These are phyloP conservation scores for Scaptomyza flava DNA, from an alignment of 2,888 invertebrate genomes.

Conservation along the genomic window DNA sequence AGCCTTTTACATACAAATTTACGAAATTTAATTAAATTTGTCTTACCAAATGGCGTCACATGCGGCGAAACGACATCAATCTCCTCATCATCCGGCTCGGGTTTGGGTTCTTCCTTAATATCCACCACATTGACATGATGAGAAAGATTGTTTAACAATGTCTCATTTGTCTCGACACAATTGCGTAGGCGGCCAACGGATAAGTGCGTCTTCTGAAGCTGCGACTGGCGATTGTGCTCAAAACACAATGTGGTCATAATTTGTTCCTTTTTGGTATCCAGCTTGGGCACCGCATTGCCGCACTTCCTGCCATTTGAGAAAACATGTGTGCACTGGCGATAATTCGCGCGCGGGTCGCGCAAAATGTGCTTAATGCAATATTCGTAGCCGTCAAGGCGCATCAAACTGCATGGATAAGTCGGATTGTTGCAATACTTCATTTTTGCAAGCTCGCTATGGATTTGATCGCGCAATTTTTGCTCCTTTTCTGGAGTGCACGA, in stretches of 20 bases:
- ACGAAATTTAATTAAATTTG: not conserved
- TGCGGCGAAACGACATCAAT: slow-evolving; percentile 85
- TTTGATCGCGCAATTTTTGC: slow-evolving; percentile 84
- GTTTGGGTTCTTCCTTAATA: slow-evolving; percentile 64
- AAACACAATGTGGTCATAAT: slow-evolving; percentile 88
- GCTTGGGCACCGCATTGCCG: slow-evolving; percentile 90
- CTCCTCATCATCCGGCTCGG: slow-evolving; percentile 84
- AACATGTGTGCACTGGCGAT: slow-evolving; percentile 91
- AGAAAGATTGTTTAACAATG: slow-evolving; percentile 87
- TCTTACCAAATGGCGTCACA: slow-evolving; percentile 87
- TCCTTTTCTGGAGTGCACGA: slow-evolving; percentile 78
- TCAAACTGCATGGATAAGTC: slow-evolving; percentile 88
- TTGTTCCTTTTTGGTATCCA: slow-evolving; percentile 89
- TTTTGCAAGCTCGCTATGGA: slow-evolving; percentile 88
- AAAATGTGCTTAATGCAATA: slow-evolving; percentile 94
- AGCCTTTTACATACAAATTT: not conserved
- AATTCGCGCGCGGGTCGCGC: slow-evolving; percentile 93
- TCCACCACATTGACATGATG: slow-evolving; percentile 86
- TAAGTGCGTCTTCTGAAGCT: slow-evolving; percentile 87
- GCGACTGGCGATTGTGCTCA: slow-evolving; percentile 89
- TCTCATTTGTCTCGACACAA: slow-evolving; percentile 88
- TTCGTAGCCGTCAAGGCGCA: slow-evolving; percentile 89
- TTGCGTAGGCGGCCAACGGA: slow-evolving; percentile 86
- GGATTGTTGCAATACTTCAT: slow-evolving; percentile 87
- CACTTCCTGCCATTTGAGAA: slow-evolving; percentile 90